phyloP scores from a whole-genome alignment of 2,113 vertebrate genomes.

The Acinonyx jubatus region DNA sequence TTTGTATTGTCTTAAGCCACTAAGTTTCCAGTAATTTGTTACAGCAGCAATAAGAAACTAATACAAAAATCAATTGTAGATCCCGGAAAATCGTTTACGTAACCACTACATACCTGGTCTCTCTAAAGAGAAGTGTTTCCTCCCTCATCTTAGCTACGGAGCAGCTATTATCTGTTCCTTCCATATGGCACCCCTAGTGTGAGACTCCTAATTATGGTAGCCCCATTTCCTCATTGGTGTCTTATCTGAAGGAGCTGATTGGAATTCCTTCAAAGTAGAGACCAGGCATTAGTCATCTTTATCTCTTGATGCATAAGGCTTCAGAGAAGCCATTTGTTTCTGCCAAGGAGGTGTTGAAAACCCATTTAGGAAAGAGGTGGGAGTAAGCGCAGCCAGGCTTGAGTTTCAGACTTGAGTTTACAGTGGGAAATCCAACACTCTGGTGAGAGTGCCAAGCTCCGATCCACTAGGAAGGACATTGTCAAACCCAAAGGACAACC shows the following conservation, averaged over 20 bases:
- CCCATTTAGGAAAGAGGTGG: not conserved
- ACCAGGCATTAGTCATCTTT: not conserved
- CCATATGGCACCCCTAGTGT: not conserved
- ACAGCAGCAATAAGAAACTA: not conserved
- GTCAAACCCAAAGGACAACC: not conserved
- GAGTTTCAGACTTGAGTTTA: not conserved
- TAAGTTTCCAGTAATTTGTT: not conserved
- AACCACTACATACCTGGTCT: not conserved
- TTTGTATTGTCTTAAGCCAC: not conserved
- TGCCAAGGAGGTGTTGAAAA: not conserved
- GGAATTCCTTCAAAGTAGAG: not conserved
- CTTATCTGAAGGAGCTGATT: not conserved
- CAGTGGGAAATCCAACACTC: not conserved
- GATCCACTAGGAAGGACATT: not conserved
- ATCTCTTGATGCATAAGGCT: not conserved
- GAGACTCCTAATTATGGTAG: not conserved
- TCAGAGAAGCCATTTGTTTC: not conserved
- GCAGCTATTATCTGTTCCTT: not conserved
- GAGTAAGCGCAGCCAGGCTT: not conserved
- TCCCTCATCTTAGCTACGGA: not conserved
- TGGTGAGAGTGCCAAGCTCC: not conserved
- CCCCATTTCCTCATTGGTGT: not conserved
- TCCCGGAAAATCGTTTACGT: not conserved
- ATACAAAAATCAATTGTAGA: not conserved
- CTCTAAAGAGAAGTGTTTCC: not conserved